A percentile compares a stretch with the other conserved stretches of the same genome.
Evolutionary conservation across 2,888 invertebrate genomes (phyloP).

Genomic region (Cheilosia soror): DNA sequence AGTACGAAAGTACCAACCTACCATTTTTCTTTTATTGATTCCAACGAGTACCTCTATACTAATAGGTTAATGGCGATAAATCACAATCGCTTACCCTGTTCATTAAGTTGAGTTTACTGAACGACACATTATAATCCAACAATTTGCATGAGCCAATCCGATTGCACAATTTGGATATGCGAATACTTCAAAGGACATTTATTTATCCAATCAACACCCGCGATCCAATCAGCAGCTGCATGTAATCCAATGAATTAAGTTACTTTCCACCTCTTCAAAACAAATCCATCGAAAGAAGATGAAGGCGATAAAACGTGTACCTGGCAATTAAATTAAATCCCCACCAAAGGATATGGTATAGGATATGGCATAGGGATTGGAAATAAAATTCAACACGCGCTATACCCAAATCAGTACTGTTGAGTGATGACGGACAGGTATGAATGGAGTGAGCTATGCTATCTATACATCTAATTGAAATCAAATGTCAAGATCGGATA

Average conservation of each 20-base stretch:
- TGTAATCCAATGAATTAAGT: conserved; percentile 24
- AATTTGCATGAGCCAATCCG: background rate
- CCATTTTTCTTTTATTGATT: too few relatives aligned
- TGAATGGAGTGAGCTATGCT: background rate
- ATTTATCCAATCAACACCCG: conserved; percentile 42
- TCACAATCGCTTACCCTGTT: conserved; percentile 53
- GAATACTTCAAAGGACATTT: conserved; percentile 55
- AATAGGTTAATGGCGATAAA: background rate
- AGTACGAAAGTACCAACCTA: too few relatives aligned
- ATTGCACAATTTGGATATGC: conserved; percentile 25
- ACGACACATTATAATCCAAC: conserved; percentile 9
- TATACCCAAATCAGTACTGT: background rate
- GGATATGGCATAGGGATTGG: too few relatives aligned
- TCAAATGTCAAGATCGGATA: conserved; percentile 42
- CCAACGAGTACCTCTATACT: too few relatives aligned
- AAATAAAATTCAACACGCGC: conserved; percentile 4
- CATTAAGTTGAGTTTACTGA: conserved; percentile 41
- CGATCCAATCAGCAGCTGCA: conserved; percentile 33
- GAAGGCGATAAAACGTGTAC: conserved; percentile 3
- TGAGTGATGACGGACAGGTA: background rate
- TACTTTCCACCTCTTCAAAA: background rate
- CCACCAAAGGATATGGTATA: background rate
- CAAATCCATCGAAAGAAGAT: background rate
- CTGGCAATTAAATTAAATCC: conserved; percentile 38
- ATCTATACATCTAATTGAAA: background rate